phyloP scores from a whole-genome alignment of 2,113 vertebrate genomes.

The Apteryx owenii region DNA sequence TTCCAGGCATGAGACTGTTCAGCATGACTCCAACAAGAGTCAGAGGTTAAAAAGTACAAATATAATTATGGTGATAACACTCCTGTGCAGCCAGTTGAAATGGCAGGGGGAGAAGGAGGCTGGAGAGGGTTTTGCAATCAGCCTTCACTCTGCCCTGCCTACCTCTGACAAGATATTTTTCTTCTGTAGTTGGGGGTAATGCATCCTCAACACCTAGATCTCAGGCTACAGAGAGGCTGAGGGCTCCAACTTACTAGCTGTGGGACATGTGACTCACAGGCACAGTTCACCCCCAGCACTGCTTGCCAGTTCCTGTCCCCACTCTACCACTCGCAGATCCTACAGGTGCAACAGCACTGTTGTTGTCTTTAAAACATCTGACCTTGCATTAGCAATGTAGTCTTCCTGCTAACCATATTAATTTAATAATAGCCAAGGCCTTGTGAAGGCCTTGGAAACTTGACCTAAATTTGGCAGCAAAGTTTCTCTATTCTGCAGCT shows the following conservation, averaged over 20 bases:
- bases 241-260: not conserved
- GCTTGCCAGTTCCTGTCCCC: not conserved
- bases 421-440: not conserved
- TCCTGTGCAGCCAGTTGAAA: not conserved
- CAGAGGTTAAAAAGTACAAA: slow-evolving; percentile 48
- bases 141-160: not conserved
- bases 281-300: not conserved
- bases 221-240: not conserved
- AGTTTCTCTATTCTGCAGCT: not conserved
- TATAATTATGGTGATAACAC: not conserved
- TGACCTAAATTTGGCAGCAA: slow-evolving; percentile 44
- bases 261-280: not conserved
- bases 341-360: not conserved
- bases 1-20: not conserved
- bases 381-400: not conserved
- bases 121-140: not conserved
- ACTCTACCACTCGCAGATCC: not conserved
- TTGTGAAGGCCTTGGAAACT: not conserved
- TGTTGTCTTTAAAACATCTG: not conserved
- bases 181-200: not conserved
- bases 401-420: not conserved
- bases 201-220: not conserved
- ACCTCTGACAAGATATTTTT: not conserved
- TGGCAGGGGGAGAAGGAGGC: not conserved
- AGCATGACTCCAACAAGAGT: not conserved